These are phyloP conservation scores for Augiades crinisus DNA, from an alignment of 2,888 invertebrate genomes.

Conservation along the genomic window DNA sequence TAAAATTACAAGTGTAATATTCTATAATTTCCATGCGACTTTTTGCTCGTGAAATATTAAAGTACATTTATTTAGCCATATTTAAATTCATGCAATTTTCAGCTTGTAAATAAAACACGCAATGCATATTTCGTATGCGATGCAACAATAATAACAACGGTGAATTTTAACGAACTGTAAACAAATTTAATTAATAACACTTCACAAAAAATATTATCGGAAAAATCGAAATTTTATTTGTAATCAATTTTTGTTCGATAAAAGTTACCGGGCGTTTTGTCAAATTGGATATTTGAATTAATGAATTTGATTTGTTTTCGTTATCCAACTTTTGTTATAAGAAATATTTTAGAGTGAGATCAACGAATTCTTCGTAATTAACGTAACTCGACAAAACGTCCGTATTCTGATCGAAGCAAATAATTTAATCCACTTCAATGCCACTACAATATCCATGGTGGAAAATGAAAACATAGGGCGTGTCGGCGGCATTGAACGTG, in stretches of 20 bases:
- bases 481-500: too few relatives aligned
- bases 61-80: conserved; percentile 3
- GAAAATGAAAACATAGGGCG: too few relatives aligned
- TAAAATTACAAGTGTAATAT: too few relatives aligned
- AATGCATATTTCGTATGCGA: conserved; percentile 17
- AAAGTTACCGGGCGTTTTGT: conserved; percentile 10
- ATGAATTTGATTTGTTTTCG: conserved; percentile 6
- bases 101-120: conserved; percentile 8
- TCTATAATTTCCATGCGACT: too few relatives aligned
- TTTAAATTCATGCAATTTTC: conserved; percentile 13
- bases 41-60: too few relatives aligned
- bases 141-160: conserved; percentile 22
- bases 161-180: conserved; percentile 26
- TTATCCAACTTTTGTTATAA: not conserved
- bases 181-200: conserved; percentile 25
- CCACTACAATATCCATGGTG: too few relatives aligned
- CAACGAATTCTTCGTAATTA: too few relatives aligned
- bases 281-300: conserved; percentile 16
- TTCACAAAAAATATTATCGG: conserved; percentile 19
- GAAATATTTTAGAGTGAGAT: not conserved
- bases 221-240: conserved; percentile 10
- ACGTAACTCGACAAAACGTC: not conserved
- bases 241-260: conserved; percentile 14
- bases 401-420: not conserved
- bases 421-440: too few relatives aligned